phyloP scores from a whole-genome alignment of 2,113 vertebrate species.

The Caloenas nicobarica region DNA sequence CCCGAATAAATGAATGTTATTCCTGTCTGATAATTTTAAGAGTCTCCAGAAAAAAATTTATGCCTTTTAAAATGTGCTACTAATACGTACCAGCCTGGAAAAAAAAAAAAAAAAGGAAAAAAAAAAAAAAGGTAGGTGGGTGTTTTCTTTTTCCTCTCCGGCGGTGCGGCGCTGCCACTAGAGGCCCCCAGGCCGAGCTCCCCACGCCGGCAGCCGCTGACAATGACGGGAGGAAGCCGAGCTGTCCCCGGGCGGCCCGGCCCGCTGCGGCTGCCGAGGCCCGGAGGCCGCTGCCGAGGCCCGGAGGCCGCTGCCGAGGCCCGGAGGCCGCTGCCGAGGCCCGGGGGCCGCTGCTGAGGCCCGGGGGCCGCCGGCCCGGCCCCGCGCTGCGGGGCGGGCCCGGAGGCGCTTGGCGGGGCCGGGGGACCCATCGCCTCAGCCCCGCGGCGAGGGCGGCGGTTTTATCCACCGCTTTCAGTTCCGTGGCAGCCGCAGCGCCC shows the following conservation, averaged over 20 bases:
- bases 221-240: not conserved
- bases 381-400: not conserved
- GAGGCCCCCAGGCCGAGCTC: not conserved
- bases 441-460: not conserved
- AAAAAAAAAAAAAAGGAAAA: too few species aligned
- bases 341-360: too few species aligned
- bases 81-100: not conserved
- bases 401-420: not conserved
- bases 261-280: too few species aligned
- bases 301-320: too few species aligned
- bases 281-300: too few species aligned
- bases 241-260: not conserved
- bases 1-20: not conserved
- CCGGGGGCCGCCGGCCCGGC: not conserved
- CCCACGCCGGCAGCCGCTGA: rapidly evolving
- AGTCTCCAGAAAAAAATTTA: not conserved
- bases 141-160: not conserved
- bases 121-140: not conserved
- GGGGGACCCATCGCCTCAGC: not conserved
- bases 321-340: too few species aligned
- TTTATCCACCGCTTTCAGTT: rapidly evolving
- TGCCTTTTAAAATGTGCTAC: not conserved
- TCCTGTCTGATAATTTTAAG: not conserved
- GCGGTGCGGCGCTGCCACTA: not conserved
- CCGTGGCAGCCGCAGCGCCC: rapidly evolving